Conservation (phyloP, 1,140 invertebrate genomes). For the Homalodisca vitripennis region DNA sequence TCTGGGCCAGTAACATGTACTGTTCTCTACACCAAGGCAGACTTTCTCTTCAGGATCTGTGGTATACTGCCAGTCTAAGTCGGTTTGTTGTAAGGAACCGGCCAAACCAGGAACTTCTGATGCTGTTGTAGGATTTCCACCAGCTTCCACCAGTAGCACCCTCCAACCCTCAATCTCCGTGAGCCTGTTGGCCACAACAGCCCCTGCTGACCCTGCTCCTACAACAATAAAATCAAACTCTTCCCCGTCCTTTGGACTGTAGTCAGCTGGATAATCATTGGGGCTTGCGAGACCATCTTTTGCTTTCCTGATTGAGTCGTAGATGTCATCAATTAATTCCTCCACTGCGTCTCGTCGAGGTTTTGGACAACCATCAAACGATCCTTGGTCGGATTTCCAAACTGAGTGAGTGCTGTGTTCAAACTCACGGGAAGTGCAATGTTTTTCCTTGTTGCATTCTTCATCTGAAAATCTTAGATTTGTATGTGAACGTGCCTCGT, state of each 20-base stretch:
- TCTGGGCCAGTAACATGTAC: slow-evolving; percentile 57
- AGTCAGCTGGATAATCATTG: neutral
- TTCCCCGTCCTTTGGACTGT: neutral
- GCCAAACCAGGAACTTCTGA: slow-evolving; percentile 57
- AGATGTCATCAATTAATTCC: neutral
- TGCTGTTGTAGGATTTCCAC: slow-evolving; percentile 68
- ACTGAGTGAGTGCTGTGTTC: no score
- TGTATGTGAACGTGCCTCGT: no score
- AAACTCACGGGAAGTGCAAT: no score
- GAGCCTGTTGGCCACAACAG: slow-evolving; percentile 3
- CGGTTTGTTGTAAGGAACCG: neutral
- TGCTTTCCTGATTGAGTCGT: neutral
- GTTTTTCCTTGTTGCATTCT: no score
- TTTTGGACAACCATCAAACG: no score
- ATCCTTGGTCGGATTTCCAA: no score
- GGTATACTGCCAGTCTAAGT: slow-evolving; percentile 67
- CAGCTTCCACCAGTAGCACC: slow-evolving; percentile 61
- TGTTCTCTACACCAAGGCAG: slow-evolving; percentile 50
- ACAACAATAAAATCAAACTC: neutral
- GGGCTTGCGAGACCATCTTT: neutral
- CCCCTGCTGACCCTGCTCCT: neutral
- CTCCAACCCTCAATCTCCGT: slow-evolving; percentile 58
- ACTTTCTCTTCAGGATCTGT: slow-evolving; percentile 61
- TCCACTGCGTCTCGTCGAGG: neutral
- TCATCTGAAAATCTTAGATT: no score